Percentiles rank a stretch among this genome's conserved stretches.
These are phyloP conservation scores for Xenentodon cancila DNA, from an alignment of 2,797 vertebrate species.

Conservation along the genomic window DNA sequence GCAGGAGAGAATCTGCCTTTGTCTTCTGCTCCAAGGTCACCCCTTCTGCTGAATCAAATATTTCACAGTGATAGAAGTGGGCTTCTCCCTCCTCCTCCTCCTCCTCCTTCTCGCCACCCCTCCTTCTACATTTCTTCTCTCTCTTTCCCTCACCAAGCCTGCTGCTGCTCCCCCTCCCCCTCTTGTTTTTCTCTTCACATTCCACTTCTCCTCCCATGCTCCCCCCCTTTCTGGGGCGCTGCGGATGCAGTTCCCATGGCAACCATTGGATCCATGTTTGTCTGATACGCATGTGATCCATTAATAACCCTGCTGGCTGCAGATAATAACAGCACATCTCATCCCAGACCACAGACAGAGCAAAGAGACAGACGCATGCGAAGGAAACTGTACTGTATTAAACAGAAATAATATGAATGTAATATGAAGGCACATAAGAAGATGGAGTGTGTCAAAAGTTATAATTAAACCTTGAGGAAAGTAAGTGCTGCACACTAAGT, in stretches of 20 bases:
- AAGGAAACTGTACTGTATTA: neutral
- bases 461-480: neutral
- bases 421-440: neutral
- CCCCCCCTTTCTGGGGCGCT: conserved; percentile 65
- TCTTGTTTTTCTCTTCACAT: conserved; percentile 66
- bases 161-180: conserved; percentile 37
- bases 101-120: conserved; percentile 52
- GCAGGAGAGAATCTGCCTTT: conserved; percentile 42
- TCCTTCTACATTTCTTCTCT: conserved; percentile 47
- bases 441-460: neutral
- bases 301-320: conserved; percentile 76
- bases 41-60: conserved; percentile 78
- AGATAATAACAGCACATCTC: conserved; percentile 71
- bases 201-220: conserved; percentile 22
- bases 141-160: conserved; percentile 53
- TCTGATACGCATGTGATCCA: conserved; percentile 75
- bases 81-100: conserved; percentile 52
- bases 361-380: conserved; percentile 3
- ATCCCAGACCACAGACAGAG: conserved; percentile 36
- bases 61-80: conserved; percentile 63
- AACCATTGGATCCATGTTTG: conserved; percentile 80
- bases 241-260: conserved; percentile 87
- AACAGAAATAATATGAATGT: conserved; percentile 11
- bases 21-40: conserved; percentile 74
- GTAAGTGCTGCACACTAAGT: neutral